These are phyloP conservation scores for Platichthys flesus DNA, from an alignment of 2,113 vertebrate genomes.

Conservation along the genomic window DNA sequence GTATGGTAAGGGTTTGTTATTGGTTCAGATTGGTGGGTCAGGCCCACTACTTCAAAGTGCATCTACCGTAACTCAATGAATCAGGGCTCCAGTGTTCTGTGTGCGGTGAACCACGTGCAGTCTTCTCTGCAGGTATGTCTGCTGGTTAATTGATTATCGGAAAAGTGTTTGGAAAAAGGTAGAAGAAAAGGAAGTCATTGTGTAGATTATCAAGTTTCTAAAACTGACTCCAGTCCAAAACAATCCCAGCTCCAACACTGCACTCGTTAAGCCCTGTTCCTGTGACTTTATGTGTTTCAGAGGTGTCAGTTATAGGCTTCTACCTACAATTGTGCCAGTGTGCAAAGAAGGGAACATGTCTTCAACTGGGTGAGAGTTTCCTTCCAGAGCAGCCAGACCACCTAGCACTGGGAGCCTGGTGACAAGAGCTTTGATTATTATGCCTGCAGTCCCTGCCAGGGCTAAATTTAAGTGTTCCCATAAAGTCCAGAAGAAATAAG, in stretches of 20 bases:
- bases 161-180: too few relatives aligned
- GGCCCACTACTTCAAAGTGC: too few relatives aligned
- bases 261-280: background rate
- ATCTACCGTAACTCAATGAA: too few relatives aligned
- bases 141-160: too few relatives aligned
- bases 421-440: slow-evolving; percentile 83
- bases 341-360: slow-evolving; percentile 39
- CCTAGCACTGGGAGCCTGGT: slow-evolving; percentile 79
- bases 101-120: too few relatives aligned
- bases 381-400: slow-evolving; percentile 75
- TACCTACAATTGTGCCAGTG: slow-evolving; percentile 14
- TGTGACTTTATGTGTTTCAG: slow-evolving; percentile 19
- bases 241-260: background rate
- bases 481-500: slow-evolving; percentile 82
- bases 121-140: too few relatives aligned
- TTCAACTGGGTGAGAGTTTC: slow-evolving; percentile 63
- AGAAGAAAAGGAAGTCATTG: too few relatives aligned
- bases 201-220: too few relatives aligned
- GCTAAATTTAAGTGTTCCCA: slow-evolving; percentile 87
- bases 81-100: too few relatives aligned
- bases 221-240: background rate
- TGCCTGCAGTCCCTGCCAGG: slow-evolving; percentile 79
- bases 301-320: slow-evolving; percentile 33
- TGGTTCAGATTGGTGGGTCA: background rate
- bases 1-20: background rate